Conservation (phyloP, 30 jellyfish, hydroid and myxozoan genomes). For the Hydra vulgaris region DNA sequence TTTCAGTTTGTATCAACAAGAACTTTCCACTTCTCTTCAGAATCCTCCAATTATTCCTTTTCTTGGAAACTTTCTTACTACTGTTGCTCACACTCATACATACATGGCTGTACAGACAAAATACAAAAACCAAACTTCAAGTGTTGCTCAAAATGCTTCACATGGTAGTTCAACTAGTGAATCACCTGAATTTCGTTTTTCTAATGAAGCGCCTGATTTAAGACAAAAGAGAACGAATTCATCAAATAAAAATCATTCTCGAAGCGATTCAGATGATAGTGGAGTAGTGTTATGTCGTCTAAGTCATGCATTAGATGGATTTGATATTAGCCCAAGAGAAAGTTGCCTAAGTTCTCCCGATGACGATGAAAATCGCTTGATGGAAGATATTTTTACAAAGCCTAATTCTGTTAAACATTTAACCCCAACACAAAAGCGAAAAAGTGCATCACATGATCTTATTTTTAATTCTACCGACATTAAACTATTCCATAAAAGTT, state of each 20-base stretch:
- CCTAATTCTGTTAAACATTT: neutral
- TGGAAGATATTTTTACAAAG: constrained; percentile 19
- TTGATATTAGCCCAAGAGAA: constrained; percentile 30
- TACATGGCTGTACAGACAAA: constrained; percentile 48
- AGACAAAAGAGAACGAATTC: too few species aligned
- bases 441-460: neutral
- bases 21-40: constrained; percentile 23
- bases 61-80: constrained; percentile 75
- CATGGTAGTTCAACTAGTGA: neutral
- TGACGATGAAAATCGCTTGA: constrained; percentile 7
- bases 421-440: neutral
- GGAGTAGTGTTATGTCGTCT: constrained; percentile 68
- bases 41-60: constrained; percentile 69
- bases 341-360: constrained; percentile 25
- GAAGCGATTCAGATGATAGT: constrained; percentile 81
- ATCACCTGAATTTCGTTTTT: neutral
- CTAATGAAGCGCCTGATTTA: neutral
- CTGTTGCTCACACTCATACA: constrained; percentile 82
- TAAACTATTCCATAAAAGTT: neutral
- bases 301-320: constrained; percentile 70
- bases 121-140: neutral
- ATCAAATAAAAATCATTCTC: constrained; percentile 14
- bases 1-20: constrained; percentile 48
- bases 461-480: neutral
- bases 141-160: neutral